Evolutionary conservation across 2,797 vertebrate genomes (phyloP), one percentile per base, ranked within the genome.

Genomic region (Periparus ater): DNA sequence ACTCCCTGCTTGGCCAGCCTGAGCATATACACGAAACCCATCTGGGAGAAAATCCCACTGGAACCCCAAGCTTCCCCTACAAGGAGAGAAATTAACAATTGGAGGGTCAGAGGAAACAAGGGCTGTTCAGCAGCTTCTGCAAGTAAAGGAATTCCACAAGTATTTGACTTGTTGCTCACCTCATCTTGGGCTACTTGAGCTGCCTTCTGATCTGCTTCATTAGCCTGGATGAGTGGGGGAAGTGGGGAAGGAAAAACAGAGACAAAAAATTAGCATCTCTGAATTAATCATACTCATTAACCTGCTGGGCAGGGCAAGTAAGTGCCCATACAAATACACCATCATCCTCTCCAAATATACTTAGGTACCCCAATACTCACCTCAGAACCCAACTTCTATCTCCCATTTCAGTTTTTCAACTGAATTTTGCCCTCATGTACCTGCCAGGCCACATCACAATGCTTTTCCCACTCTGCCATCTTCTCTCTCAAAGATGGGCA

Each of bases 131-230:
- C 10, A 51, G 21, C 36, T 85, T 91, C n/a, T n/a, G 30, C 8
- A 62, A 66, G 11, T 32, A 89, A 76, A 77, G 29, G 19, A 81
- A 79, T 58, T 61, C 10, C 1, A 3, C 17, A 82, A 66, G 45
- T 16, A 50, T 71, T 30, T 85, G 29, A 57, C 13, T 60, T 87
- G 34, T 67, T 82, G 73, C 98, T 97, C 91, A 99, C 99, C 98
- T 99, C 99, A 95, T 99, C 99, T 91, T 99, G 98, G 11, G 99
- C 99, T 88, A 99, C 98, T 85, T 99, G 99, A 72, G 99, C 99
- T 53, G 99, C 98, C 94, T 98, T 98, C 88, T 97, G 96, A 73
- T 99, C 98, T 63, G 97, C 94, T 44, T 98, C 98, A 27, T 98
- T 99, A 36, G 98, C 99, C 99, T 99, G 78, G 9, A 14, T 4